Percentiles rank a stretch among this genome's conserved stretches.
phyloP scores from a whole-genome alignment of 2,888 invertebrate genomes.

The Ganaspis brasiliensis region DNA sequence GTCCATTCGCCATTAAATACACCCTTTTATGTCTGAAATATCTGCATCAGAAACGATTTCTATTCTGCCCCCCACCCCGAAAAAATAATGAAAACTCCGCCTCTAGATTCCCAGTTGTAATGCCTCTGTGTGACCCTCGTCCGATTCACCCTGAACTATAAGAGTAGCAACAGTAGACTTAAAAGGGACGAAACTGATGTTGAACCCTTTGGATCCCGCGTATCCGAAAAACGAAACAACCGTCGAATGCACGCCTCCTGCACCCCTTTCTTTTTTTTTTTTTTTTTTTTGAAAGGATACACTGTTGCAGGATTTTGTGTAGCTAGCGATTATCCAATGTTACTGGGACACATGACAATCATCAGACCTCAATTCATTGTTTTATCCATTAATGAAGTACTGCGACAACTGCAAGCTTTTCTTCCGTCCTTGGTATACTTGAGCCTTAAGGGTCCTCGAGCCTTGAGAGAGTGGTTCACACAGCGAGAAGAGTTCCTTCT shows the following conservation, averaged over 20 bases:
- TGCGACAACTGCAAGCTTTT: not conserved
- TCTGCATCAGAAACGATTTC: conserved; percentile 21
- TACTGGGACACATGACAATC: conserved; percentile 2
- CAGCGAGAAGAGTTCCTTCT: conserved; percentile 24
- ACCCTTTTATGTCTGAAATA: conserved; percentile 6
- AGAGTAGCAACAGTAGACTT: conserved; percentile 8
- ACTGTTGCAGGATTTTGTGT: not conserved
- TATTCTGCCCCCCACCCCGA: not conserved
- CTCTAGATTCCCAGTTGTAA: conserved; percentile 23
- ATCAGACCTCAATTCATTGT: conserved; percentile 21
- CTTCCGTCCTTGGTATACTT: conserved; percentile 15
- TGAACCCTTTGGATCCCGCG: conserved; percentile 18
- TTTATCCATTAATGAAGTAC: not conserved
- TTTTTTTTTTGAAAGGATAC: not conserved
- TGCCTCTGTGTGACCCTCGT: conserved; percentile 15
- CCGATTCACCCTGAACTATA: not conserved
- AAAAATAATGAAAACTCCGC: conserved; percentile 26
- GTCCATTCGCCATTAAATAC: not conserved
- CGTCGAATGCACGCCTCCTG: conserved; percentile 16
- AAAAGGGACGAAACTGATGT: conserved; percentile 25
- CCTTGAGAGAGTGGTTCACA: conserved; percentile 15
- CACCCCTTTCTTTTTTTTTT: conserved; percentile 2
- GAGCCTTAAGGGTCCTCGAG: conserved; percentile 8
- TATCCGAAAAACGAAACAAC: conserved; percentile 8
- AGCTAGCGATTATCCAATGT: not conserved